Evolutionary conservation across 2,113 vertebrate species (phyloP), one percentile per base, ranked within the genome.

Genomic region (Anhinga anhinga): DNA sequence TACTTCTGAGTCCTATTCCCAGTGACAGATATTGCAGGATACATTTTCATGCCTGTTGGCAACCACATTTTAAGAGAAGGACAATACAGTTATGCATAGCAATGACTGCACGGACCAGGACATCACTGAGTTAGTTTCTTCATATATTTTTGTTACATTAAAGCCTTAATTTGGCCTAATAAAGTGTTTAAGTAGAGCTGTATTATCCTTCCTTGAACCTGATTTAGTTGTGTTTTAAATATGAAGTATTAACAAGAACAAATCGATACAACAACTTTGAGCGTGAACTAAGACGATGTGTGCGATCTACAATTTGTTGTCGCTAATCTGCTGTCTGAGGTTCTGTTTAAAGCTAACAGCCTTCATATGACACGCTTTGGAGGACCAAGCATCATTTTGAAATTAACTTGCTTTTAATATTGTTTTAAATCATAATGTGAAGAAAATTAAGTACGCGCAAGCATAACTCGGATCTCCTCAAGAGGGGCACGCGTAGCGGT

Each of bases 401-500:
- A 93, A 74, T 69, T 29, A 29, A 74, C 40, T 77, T 69, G 77
- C 65, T 84, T 97, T 65, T 58, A 52, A 22, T 66, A 22, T 7
- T 34, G 21, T 93, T 95, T 88, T 84, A 61, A 87, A 52, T 17
- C n/a, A 9, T 22, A 15, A 61, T 5, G 19, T 13, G 53, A 45
- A 66, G 77, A 42, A 32, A 53, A 45, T 42, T 0, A 50, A 53
- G 32, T 10, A 27, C 0, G 4, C 42, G 6, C 5, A n/a, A 30
- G 26, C 0, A 0, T 63, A 73, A 70, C 29, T 61, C 5, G 0
- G n/a, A 2, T 50, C 17, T 32, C 34, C 34, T 63, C 16, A 3
- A 11, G 38, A 44, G 58, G 13, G 29, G n/a, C 47, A 20, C 7
- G 12, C 0, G 5, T 8, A 5, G 15, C n/a, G 4, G 32, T 0